Base-by-base conservation (phyloP, 2,888 invertebrate species). In the Watsonalla binaria region DNA sequence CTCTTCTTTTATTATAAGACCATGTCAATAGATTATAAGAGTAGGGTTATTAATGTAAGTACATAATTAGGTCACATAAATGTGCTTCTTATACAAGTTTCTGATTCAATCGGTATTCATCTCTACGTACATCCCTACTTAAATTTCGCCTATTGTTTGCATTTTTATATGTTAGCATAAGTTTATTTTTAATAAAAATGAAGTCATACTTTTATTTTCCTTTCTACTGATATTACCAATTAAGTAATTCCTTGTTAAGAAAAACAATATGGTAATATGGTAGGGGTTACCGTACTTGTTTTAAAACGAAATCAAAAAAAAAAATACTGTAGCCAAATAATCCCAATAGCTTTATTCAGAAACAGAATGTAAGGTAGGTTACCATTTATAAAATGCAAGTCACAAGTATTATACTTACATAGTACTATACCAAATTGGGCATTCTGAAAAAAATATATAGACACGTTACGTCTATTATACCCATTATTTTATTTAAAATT, bases 61-160 rank as follows among this genome's bases (percentile, higher is more conserved):
- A 74, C 76, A 78, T 66, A 71, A 78, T 78, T 87, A 87, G 8
- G 11, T 42, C 88, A 86, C 88, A 85, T 69, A 37, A 66, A 53
- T 75, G 76, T 73, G 75, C 79, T 78, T 76, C 83, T 83, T 78
- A 71, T 68, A 73, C 70, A 59, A 33, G 52, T 71, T 61, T 72
- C 66, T 62, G 65, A 75, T 72, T 55, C 59, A 65, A 63, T 63
- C 66, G 63, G 67, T 60, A 68, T 70, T 68, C 70, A 68, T 74
- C 73, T 65, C 59, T 62, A 65, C 63, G 60, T 59, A 49, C 56
- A 57, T 59, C 46, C 14, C 14, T 8, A 13, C n/a, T 62, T 63
- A 54, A 58, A 55, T 65, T 51, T 60, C 67, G 65, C 66, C 60
- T 66, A 72, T 69, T 63, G 63, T 73, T 78, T 71, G 70, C 73